Conservation (phyloP, 2,113 vertebrate species). For the Nettapus auritus region DNA sequence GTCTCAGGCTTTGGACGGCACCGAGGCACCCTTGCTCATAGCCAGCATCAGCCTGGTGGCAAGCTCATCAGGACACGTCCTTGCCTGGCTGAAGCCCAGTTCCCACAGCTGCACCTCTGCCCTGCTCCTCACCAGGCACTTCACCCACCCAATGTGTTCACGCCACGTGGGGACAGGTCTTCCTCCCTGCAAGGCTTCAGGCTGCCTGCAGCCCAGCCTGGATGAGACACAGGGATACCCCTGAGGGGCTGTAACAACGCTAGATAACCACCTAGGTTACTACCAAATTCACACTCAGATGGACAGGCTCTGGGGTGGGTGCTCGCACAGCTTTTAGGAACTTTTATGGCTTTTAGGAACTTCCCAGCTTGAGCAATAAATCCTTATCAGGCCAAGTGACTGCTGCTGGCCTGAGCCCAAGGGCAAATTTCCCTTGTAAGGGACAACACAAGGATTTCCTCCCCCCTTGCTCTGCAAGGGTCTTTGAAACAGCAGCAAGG, state of each 20-base stretch:
- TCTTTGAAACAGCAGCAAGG: not conserved
- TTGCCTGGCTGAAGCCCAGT: not conserved
- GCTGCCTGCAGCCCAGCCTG: no score
- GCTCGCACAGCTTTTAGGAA: not conserved
- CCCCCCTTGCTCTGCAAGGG: not conserved
- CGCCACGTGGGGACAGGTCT: no score
- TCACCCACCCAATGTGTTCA: no score
- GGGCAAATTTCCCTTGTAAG: not conserved
- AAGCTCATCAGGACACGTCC: not conserved
- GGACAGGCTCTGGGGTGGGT: no score
- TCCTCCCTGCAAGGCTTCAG: no score
- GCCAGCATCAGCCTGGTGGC: not conserved
- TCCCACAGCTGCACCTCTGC: fast-evolving
- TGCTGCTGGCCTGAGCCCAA: not conserved
- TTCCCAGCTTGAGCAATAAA: not conserved
- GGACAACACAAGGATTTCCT: conserved; percentile 52
- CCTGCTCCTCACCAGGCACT: no score
- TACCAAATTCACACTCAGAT: no score
- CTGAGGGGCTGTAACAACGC: no score
- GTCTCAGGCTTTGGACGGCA: not conserved
- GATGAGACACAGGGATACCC: no score
- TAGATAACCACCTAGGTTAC: no score
- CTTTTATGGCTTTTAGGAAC: not conserved
- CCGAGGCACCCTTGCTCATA: not conserved
- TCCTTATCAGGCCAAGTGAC: not conserved